Base-by-base conservation (phyloP, 1,140 invertebrate species). In the Oncopeltus fasciatus region DNA sequence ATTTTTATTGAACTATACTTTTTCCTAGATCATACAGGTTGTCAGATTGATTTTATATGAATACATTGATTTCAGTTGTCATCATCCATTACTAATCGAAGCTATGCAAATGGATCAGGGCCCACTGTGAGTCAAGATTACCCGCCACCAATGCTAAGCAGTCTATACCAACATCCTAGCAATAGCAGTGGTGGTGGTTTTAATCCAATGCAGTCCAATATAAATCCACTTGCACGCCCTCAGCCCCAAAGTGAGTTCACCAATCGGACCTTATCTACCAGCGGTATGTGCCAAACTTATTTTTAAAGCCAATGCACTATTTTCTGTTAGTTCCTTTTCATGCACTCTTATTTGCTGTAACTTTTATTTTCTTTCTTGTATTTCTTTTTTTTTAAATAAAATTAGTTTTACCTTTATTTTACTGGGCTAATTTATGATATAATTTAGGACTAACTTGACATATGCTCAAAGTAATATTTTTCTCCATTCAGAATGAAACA, bases 131-230 rank as follows among this genome's bases (percentile, higher is more conserved):
- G 20, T 24, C 49, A 53, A 53, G 49, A 53, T 53, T 53, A 24
- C 14, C 49, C 18, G 24, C 49, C 49, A 24, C 44, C 44, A 2
- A 53, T 53, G 49, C 49, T 53, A 14, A 26, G 49, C 14, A 24
- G 49, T 9, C 24, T 53, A 14, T 53, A 53, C 14, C 18, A 14
- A 2, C 49, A 20, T 16, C 26, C 49, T 27, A 38, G 59, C 21
- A 47, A 59, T 11, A 29, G 29, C 9, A 11, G 60, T 1, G 21
- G 26, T 44, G 46, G 31, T 21, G 63, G 63, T 3, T 64, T 64
- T 26, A 61, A 64, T 43, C 59, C 63, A 4, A 65, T 58, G 64
- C 61, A 65, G 56, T 60, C 64, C 0, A 33, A 20, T 20, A 38
- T 59, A 31, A 44, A 59, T 28, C 33, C 57, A 18, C 18, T 57